Percentiles rank a stretch among this genome's conserved stretches.
These are phyloP conservation scores for Acanthisitta chloris DNA, from an alignment of 2,113 vertebrate species.

Conservation along the genomic window DNA sequence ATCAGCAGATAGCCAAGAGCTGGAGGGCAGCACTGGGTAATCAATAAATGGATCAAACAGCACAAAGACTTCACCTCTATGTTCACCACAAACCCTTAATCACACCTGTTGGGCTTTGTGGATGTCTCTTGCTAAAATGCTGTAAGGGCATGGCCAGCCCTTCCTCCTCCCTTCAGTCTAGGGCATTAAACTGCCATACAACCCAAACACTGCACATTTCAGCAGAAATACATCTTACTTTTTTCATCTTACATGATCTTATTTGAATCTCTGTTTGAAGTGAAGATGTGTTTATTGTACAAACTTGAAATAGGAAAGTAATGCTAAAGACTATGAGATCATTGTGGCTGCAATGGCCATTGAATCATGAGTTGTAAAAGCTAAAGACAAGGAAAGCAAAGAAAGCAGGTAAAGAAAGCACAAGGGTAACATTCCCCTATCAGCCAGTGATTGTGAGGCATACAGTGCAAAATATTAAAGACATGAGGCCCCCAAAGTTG, in stretches of 20 bases:
- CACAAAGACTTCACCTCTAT: neutral
- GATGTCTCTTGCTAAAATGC: neutral
- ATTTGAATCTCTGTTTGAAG: neutral
- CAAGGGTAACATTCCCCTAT: neutral
- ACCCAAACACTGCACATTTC: neutral
- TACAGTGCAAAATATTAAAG: neutral
- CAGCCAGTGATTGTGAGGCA: neutral
- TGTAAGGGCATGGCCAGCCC: neutral
- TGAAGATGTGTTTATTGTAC: neutral
- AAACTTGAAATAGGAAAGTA: neutral
- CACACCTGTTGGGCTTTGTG: neutral
- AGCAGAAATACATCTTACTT: neutral
- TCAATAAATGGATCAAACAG: neutral
- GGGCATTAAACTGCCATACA: neutral
- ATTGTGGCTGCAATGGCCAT: fast-evolving
- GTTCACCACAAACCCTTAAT: neutral
- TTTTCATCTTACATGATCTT: neutral
- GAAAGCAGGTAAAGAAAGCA: neutral
- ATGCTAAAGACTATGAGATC: neutral
- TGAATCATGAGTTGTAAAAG: neutral
- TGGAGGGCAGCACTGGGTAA: neutral
- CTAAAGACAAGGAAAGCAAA: neutral
- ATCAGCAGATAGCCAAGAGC: neutral
- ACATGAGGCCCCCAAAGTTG: neutral
- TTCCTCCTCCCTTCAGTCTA: neutral